phyloP scores from a whole-genome alignment of 2,888 invertebrate species.

The Bombylius major region DNA sequence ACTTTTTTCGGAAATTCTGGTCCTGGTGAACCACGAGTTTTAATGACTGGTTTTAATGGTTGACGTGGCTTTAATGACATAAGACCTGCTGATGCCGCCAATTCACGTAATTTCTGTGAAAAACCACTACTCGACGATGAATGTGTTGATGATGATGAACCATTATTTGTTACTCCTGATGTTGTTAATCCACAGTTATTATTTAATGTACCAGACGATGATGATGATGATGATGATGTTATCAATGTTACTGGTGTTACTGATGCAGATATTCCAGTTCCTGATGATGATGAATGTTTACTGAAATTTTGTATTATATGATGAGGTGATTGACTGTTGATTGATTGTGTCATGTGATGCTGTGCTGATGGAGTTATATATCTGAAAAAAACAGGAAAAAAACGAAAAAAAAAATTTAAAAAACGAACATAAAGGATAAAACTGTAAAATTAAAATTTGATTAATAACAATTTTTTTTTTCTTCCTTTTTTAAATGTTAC shows the following conservation, averaged over 20 bases:
- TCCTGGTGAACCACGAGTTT: conserved; percentile 34
- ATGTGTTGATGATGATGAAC: conserved; percentile 6
- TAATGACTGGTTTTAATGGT: conserved; percentile 36
- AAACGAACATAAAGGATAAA: no score
- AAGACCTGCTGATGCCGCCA: conserved; percentile 36
- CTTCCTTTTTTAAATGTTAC: no score
- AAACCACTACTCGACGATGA: conserved; percentile 23
- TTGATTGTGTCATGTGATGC: conserved; percentile 20
- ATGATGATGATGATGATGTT: conserved; percentile 7
- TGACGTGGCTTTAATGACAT: conserved; percentile 33
- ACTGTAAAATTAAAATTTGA: no score
- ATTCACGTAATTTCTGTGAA: conserved; percentile 34
- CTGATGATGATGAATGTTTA: conserved; percentile 27
- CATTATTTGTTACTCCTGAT: conserved; percentile 1
- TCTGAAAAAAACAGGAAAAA: conserved; percentile 19
- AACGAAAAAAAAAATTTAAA: conserved; percentile 7
- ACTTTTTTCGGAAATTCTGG: conserved; percentile 62
- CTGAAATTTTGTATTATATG: conserved; percentile 27
- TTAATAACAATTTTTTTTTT: no score
- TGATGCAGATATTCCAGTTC: neutral
- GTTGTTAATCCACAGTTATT: conserved; percentile 11
- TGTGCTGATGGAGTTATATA: conserved; percentile 32
- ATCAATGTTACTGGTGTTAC: neutral
- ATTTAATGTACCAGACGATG: conserved; percentile 9
- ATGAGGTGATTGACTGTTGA: conserved; percentile 23